Conservation (phyloP, 2,888 invertebrate species). For the Abrostola triplasia region DNA sequence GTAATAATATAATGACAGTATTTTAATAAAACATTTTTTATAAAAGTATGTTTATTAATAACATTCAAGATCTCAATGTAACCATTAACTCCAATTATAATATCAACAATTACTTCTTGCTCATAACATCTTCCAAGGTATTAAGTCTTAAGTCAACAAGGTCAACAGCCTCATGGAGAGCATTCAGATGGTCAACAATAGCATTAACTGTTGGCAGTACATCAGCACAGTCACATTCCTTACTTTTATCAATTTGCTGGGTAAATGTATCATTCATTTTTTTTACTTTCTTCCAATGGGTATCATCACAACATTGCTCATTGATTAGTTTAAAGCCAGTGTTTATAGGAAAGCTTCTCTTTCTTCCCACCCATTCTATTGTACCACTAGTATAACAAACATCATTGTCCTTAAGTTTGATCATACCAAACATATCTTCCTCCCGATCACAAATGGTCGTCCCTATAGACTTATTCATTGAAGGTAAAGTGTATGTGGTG, state of each 20-base stretch:
- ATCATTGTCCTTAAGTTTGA: conserved; percentile 80
- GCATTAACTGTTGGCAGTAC: conserved; percentile 85
- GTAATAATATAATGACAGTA: conserved; percentile 53
- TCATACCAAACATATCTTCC: conserved; percentile 80
- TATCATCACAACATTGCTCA: conserved; percentile 62
- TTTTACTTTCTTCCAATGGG: conserved; percentile 66
- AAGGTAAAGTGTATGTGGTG: conserved; percentile 75
- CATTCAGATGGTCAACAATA: conserved; percentile 87
- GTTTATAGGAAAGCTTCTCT: conserved; percentile 80
- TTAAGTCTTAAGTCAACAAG: conserved; percentile 87
- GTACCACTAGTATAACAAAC: conserved; percentile 84
- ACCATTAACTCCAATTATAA: conserved; percentile 17
- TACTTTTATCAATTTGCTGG: conserved; percentile 58
- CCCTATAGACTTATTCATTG: conserved; percentile 61
- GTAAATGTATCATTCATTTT: conserved; percentile 64
- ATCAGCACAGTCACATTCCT: conserved; percentile 81
- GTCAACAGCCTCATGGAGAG: conserved; percentile 87
- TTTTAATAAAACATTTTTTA: conserved; percentile 63
- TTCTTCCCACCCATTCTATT: conserved; percentile 84
- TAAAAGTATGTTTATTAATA: conserved; percentile 33
- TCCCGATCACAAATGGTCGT: conserved; percentile 48
- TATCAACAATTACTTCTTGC: conserved; percentile 46
- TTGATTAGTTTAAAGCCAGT: conserved; percentile 81
- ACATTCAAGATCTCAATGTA: conserved; percentile 11
- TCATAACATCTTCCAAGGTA: conserved; percentile 81